Evolutionary conservation across 2,888 invertebrate genomes (phyloP).

Genomic region (Sinodicranocentrus sp.): DNA sequence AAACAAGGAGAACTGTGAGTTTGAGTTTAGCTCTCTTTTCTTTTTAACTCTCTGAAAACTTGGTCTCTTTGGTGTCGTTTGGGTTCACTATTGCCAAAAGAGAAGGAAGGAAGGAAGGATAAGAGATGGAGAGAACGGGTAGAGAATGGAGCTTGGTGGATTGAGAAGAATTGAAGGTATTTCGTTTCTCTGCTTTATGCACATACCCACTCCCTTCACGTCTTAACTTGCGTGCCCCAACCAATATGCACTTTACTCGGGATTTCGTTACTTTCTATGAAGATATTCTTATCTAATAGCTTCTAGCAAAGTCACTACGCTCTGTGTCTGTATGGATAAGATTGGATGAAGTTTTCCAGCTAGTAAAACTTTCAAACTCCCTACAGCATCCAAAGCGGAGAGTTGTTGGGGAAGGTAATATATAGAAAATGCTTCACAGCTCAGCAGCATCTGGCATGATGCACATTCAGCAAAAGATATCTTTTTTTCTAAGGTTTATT

Average conservation of each 20-base stretch:
- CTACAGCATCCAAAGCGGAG: not conserved
- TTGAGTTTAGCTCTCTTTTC: constrained; percentile 49
- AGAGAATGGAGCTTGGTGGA: too few species aligned
- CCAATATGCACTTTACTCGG: constrained; percentile 25
- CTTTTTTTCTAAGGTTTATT: too few species aligned
- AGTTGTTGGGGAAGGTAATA: too few species aligned
- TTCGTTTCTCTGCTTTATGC: too few species aligned
- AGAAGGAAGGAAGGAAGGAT: constrained; percentile 64
- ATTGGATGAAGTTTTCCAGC: constrained; percentile 4
- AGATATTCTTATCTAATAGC: constrained; percentile 49
- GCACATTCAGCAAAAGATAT: too few species aligned
- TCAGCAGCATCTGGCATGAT: too few species aligned
- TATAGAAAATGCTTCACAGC: too few species aligned
- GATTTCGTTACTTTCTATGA: constrained; percentile 14
- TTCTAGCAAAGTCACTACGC: constrained; percentile 44
- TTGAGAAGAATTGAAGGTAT: too few species aligned
- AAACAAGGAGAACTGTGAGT: constrained; percentile 47
- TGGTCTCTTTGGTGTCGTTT: constrained; percentile 62
- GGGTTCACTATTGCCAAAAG: constrained; percentile 62
- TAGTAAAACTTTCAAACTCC: not conserved
- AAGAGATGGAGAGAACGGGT: constrained; percentile 39
- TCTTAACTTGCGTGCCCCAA: too few species aligned
- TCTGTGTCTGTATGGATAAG: constrained; percentile 8
- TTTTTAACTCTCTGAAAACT: constrained; percentile 54
- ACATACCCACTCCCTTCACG: too few species aligned